A percentile compares a stretch with the other conserved stretches of the same genome.
phyloP scores from a whole-genome alignment of 2,113 vertebrate genomes.

The Gopherus evgoodei region DNA sequence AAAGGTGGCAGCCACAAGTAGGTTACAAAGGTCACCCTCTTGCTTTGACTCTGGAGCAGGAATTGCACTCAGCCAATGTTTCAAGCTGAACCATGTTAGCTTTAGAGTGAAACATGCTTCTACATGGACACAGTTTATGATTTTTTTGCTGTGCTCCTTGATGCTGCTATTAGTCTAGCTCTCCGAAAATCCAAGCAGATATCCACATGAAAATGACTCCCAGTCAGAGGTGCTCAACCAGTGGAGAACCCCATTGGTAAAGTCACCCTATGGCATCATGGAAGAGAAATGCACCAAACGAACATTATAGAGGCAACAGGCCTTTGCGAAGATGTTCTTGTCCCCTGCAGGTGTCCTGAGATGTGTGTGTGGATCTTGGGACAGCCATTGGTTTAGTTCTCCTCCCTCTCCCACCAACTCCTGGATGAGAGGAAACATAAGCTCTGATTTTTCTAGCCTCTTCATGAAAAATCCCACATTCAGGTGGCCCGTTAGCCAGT shows the following conservation, averaged over 20 bases:
- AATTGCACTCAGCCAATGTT: neutral
- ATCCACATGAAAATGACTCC: neutral
- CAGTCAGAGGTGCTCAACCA: neutral
- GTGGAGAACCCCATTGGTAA: neutral
- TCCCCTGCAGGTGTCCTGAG: neutral
- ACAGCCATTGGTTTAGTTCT: neutral
- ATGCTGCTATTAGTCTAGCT: neutral
- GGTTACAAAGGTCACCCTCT: neutral
- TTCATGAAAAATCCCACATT: neutral
- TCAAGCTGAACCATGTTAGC: neutral
- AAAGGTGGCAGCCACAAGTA: neutral
- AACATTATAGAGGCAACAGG: neutral
- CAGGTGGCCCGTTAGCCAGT: neutral
- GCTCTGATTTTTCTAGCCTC: neutral
- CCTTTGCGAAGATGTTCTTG: neutral
- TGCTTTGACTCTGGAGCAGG: neutral
- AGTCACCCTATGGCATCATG: neutral
- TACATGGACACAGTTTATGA: neutral
- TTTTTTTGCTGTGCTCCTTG: neutral
- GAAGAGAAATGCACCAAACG: neutral
- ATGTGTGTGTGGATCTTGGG: neutral
- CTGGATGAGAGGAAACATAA: neutral
- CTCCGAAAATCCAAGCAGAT: neutral
- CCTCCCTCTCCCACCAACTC: neutral
- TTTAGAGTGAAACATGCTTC: neutral